phyloP scores from a whole-genome alignment of 2,797 vertebrate species.

The Poecile montanus region DNA sequence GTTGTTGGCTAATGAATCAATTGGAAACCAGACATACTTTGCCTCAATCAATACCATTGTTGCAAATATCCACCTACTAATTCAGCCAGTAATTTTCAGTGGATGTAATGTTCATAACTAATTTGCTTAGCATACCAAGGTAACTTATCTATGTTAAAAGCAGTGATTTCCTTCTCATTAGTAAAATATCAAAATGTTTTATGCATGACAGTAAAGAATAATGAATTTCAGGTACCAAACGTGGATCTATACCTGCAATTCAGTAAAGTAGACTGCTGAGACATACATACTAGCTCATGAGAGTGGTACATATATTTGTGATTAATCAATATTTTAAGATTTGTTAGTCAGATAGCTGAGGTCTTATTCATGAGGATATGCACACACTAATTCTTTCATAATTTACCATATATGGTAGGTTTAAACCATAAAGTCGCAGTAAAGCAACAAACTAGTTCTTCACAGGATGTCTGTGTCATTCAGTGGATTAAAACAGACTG shows the following conservation, averaged over 20 bases:
- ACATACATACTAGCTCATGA: neutral
- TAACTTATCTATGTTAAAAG: neutral
- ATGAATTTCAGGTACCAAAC: conserved; percentile 4
- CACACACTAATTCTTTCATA: neutral
- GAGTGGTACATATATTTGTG: neutral
- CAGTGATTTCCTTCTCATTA: neutral
- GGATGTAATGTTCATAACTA: neutral
- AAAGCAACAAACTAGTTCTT: neutral
- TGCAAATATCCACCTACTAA: conserved; percentile 16
- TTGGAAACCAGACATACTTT: neutral
- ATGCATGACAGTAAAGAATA: neutral
- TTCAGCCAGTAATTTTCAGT: conserved; percentile 1
- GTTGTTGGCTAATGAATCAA: neutral
- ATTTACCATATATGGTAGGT: neutral
- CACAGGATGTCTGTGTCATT: neutral
- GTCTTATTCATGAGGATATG: neutral
- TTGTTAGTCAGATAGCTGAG: neutral
- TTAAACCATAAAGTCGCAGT: neutral
- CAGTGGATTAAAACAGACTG: neutral
- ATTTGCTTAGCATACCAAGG: neutral
- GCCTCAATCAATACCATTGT: neutral
- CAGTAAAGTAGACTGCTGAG: neutral
- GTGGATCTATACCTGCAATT: neutral
- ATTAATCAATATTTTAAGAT: neutral
- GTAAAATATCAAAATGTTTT: neutral